Base-by-base conservation (phyloP, 37 sponge, comb jelly and placozoan species). In the Crambe crambe region DNA sequence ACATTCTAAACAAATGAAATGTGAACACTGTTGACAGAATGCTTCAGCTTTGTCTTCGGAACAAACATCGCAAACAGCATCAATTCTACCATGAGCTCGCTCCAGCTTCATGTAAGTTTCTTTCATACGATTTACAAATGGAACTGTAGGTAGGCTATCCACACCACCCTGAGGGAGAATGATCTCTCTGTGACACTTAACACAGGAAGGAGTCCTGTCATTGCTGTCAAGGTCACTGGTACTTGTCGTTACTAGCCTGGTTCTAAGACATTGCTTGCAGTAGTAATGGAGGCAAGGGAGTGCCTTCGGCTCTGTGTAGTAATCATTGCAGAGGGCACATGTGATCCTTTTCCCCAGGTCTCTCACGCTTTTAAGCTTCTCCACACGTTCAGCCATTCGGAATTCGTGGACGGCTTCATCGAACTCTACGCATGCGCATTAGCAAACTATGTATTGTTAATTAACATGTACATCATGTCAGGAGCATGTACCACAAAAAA, bases 231-330 rank as follows among this genome's bases (percentile, higher is more conserved):
- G n/a, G n/a, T n/a, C n/a, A 15, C 54, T 18, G 23, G 17, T 9
- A 25, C 61, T 23, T 60, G 26, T 60, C 61, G 21, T 60, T 4
- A 60, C 3, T 9, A 23, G 21, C 27, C 6, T 9, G 17, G 4
- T 60, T 9, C 25, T n/a, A 22, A 60, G 6, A 25, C 61, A 60
- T 22, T 60, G n/a, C 17, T 60, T 60, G 27, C 61, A 60, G 61
- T 26, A 60, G 61, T 60, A 60, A 22, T 60, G 61, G 17, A 9
- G 25, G 61, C 61, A 60, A 60, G 61, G 61, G 17, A 60, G 61
- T 4, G 17, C 61, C 27, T 60, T 60, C 21, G 25, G 61, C 61
- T 60, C 27, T 5, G 18, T 60, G 61, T 60, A 60, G 25, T 60
- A 23, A 25, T 23, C 61, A 26, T 60, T 9, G 61, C 61, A 60